These are phyloP conservation scores for Nebria ingens DNA, from an alignment of 1,140 invertebrate genomes.

Conservation along the genomic window DNA sequence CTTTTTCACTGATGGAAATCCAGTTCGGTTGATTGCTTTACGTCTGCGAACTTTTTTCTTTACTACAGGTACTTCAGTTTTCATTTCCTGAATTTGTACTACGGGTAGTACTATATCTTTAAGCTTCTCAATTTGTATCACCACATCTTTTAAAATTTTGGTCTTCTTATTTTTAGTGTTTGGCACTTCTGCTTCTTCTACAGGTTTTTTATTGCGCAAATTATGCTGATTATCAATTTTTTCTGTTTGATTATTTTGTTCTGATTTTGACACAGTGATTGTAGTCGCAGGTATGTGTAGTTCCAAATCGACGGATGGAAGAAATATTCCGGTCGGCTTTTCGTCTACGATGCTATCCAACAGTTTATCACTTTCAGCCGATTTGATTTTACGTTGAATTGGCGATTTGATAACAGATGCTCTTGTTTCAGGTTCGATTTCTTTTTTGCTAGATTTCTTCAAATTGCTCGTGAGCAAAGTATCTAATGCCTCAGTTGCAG, in stretches of 20 bases:
- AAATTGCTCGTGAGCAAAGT: slow-evolving; percentile 7
- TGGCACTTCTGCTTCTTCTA: slow-evolving; percentile 13
- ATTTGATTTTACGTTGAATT: slow-evolving; percentile 37
- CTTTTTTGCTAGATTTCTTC: slow-evolving; percentile 12
- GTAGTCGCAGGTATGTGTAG: slow-evolving; percentile 48
- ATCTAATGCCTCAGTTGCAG: slow-evolving; percentile 11
- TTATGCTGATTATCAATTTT: background rate
- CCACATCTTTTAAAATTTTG: slow-evolving; percentile 14
- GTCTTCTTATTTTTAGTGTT: slow-evolving; percentile 13
- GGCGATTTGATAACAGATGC: slow-evolving; percentile 44
- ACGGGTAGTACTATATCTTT: slow-evolving; percentile 12
- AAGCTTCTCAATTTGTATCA: slow-evolving; percentile 1
- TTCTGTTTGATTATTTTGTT: background rate
- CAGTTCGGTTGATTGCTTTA: slow-evolving; percentile 72
- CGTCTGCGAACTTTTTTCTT: slow-evolving; percentile 61
- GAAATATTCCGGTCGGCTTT: slow-evolving; percentile 51
- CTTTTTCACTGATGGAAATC: slow-evolving; percentile 73
- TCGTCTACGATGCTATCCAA: slow-evolving; percentile 31
- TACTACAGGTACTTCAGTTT: slow-evolving; percentile 18
- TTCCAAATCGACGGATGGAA: slow-evolving; percentile 49
- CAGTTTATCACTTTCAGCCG: slow-evolving; percentile 36
- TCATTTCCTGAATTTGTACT: slow-evolving; percentile 22
- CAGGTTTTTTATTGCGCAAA: slow-evolving; percentile 5
- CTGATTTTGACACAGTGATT: slow-evolving; percentile 23
- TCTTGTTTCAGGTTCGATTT: slow-evolving; percentile 22